phyloP scores from a whole-genome alignment of 2,113 vertebrate genomes.

The Marmota flaviventris region DNA sequence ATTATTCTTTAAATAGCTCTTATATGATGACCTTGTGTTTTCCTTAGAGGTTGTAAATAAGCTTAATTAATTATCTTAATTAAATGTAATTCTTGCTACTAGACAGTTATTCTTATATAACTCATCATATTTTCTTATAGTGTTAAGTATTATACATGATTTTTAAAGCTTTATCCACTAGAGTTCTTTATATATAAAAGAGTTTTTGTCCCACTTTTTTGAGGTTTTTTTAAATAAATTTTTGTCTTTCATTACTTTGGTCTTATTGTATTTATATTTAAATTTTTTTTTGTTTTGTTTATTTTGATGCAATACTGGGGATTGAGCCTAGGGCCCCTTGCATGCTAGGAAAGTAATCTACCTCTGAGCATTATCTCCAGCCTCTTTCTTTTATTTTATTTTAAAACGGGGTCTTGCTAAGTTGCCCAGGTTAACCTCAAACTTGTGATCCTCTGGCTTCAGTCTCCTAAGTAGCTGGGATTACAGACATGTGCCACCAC shows the following conservation, averaged over 20 bases:
- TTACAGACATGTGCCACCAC: neutral
- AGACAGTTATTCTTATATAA: neutral
- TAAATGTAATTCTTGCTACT: neutral
- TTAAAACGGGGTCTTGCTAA: neutral
- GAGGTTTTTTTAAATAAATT: neutral
- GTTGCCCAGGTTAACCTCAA: neutral
- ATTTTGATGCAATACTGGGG: neutral
- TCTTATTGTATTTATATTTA: neutral
- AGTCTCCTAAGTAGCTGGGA: neutral
- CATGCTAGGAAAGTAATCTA: neutral
- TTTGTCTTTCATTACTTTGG: neutral
- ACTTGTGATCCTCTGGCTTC: neutral
- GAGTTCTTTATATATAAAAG: neutral
- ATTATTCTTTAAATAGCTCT: neutral
- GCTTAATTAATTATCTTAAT: neutral
- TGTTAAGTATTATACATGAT: neutral
- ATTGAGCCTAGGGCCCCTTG: neutral
- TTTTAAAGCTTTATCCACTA: constrained; percentile 22
- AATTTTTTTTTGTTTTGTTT: too few relatives aligned
- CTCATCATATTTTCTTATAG: neutral
- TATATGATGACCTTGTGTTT: neutral
- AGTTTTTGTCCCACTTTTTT: neutral
- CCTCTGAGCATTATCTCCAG: neutral
- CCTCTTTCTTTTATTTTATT: neutral
- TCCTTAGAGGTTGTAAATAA: neutral